Conservation (phyloP, 1,140 invertebrate genomes). For the Harlomillsia oculata region DNA sequence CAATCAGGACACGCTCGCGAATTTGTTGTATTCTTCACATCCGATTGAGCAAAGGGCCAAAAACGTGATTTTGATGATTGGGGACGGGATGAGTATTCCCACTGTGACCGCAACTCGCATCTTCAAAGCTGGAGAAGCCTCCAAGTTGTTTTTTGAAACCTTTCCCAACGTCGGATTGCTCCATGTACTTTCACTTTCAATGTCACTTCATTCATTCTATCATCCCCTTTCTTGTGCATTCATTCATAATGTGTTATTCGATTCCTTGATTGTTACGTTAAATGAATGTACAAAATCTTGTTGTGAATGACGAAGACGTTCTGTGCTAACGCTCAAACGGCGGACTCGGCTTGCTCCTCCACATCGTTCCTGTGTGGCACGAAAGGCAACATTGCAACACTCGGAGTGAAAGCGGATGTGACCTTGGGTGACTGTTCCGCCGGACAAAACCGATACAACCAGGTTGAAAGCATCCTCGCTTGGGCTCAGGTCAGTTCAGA, state of each 20-base stretch:
- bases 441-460: constrained; percentile 24
- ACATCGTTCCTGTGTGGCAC: constrained; percentile 44
- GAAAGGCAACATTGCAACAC: constrained; percentile 36
- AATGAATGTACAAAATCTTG: constrained; percentile 6
- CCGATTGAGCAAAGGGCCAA: constrained; percentile 39
- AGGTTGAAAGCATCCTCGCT: constrained; percentile 20
- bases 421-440: constrained; percentile 25
- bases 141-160: constrained; percentile 59
- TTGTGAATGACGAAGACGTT: constrained; percentile 43
- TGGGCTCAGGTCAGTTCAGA: constrained; percentile 37
- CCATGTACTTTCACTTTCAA: constrained; percentile 42
- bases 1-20: too few relatives aligned
- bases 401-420: constrained; percentile 23
- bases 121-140: constrained; percentile 53
- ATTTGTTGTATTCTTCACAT: too few relatives aligned
- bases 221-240: not conserved
- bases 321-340: constrained; percentile 43
- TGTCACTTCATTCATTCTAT: not conserved
- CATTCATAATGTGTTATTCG: not conserved
- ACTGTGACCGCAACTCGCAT: constrained; percentile 30
- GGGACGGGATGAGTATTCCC: constrained; percentile 65
- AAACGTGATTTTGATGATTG: constrained; percentile 66
- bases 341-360: constrained; percentile 46
- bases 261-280: not conserved
- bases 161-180: constrained; percentile 58